Evolutionary conservation across 1,140 invertebrate genomes (phyloP).

Genomic region (Drosophila albomicans): DNA sequence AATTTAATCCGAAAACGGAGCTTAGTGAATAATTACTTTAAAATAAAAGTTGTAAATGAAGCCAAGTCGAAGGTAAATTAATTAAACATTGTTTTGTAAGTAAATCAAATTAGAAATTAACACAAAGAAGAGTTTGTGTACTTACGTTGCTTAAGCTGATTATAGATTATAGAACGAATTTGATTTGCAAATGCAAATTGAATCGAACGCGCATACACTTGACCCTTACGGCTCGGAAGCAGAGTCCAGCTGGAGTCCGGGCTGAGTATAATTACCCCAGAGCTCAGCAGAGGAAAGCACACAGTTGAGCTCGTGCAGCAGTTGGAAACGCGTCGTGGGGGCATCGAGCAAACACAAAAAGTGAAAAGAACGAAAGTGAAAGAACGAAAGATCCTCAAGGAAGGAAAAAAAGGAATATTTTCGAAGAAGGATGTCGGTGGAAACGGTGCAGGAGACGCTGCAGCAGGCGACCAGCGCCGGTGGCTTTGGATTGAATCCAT

Average conservation of each 20-base stretch:
- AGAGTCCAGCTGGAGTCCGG: constrained; percentile 5
- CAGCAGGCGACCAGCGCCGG: constrained; percentile 48
- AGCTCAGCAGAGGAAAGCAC: not conserved
- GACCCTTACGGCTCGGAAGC: constrained; percentile 31
- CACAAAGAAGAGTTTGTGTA: no score
- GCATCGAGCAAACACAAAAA: not conserved
- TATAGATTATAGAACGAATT: not conserved
- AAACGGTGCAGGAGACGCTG: constrained; percentile 73
- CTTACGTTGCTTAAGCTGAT: no score
- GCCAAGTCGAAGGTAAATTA: no score
- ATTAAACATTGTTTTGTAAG: no score
- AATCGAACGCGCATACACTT: constrained; percentile 51
- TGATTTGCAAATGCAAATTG: not conserved
- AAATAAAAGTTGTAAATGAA: no score
- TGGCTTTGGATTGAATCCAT: constrained; percentile 54
- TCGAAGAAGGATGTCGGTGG: constrained; percentile 62
- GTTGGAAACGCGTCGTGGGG: constrained; percentile 37
- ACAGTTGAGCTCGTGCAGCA: constrained; percentile 64
- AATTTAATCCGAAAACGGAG: no score
- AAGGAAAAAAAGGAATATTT: no score
- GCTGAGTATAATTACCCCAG: constrained; percentile 52
- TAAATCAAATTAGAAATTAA: no score
- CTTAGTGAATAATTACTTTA: no score
- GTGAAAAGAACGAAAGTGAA: not conserved
- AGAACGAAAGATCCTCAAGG: not conserved